Evolutionary conservation across 2,888 invertebrate species (phyloP).

Genomic region (Monochamus alternatus): DNA sequence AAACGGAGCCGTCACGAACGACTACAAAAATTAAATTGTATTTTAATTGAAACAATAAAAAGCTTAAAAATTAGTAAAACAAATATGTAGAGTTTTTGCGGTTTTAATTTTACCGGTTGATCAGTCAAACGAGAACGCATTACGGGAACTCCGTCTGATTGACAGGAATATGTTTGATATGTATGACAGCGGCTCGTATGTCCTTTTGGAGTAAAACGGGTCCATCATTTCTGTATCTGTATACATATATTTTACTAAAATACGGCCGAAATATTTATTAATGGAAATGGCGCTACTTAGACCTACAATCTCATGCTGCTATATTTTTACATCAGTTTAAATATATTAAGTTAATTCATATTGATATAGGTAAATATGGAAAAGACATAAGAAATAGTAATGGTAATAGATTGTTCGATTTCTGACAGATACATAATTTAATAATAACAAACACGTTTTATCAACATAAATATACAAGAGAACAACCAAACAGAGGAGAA

Average conservation of each 20-base stretch:
- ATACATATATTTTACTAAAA: constrained; percentile 63
- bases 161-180: constrained; percentile 62
- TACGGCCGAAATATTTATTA: constrained; percentile 64
- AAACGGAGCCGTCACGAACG: constrained; percentile 44
- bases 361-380: no score
- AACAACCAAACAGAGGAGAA: no score
- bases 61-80: constrained; percentile 62
- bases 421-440: no score
- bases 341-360: no score
- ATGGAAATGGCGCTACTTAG: constrained; percentile 61
- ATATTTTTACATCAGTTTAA: no score
- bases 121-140: constrained; percentile 60
- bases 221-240: constrained; percentile 61
- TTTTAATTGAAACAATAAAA: constrained; percentile 57
- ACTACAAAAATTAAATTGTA: constrained; percentile 52
- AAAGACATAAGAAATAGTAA: no score
- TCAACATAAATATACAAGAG: no score
- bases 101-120: constrained; percentile 64
- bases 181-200: constrained; percentile 59
- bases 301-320: constrained; percentile 10
- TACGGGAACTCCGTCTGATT: constrained; percentile 64
- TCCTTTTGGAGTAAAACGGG: constrained; percentile 61
- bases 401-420: no score
- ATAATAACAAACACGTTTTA: no score
- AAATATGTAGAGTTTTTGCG: constrained; percentile 64